Percentiles rank a stretch among this genome's conserved stretches.
Conservation (phyloP, 2,113 vertebrate genomes). For the Trichomycterus rosablanca region DNA sequence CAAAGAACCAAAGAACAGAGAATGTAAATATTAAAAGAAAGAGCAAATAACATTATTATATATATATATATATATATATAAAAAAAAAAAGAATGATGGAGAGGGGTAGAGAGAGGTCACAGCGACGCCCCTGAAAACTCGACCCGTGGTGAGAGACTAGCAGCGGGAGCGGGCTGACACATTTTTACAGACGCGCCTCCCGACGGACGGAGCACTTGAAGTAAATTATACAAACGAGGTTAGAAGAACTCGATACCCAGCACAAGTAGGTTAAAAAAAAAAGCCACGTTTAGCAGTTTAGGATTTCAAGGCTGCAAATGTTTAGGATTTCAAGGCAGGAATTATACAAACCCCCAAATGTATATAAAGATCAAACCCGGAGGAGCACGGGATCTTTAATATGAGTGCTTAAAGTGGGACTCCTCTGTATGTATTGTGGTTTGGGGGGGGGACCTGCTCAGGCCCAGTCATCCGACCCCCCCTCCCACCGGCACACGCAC, state of each 20-base stretch:
- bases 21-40: no score
- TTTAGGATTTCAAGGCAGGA: constrained; percentile 54
- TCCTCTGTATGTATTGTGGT: constrained; percentile 51
- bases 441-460: constrained; percentile 44
- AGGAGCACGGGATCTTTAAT: constrained; percentile 55
- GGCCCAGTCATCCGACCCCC: constrained; percentile 53
- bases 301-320: constrained; percentile 67
- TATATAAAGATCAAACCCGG: constrained; percentile 66
- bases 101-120: no score
- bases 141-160: constrained; percentile 13
- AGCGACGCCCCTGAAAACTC: not conserved
- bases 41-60: no score
- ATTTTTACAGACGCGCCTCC: constrained; percentile 19
- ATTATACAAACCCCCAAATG: constrained; percentile 60
- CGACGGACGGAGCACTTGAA: constrained; percentile 28
- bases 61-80: no score
- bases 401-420: constrained; percentile 55
- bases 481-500: constrained; percentile 50
- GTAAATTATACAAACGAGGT: constrained; percentile 48
- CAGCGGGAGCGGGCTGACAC: constrained; percentile 28
- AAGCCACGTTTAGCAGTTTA: constrained; percentile 61
- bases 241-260: constrained; percentile 55
- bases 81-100: no score
- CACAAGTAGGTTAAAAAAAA: constrained; percentile 49
- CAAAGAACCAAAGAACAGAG: no score